Conservation (phyloP, 2,113 vertebrate species). For the Colistium nudipinnis region DNA sequence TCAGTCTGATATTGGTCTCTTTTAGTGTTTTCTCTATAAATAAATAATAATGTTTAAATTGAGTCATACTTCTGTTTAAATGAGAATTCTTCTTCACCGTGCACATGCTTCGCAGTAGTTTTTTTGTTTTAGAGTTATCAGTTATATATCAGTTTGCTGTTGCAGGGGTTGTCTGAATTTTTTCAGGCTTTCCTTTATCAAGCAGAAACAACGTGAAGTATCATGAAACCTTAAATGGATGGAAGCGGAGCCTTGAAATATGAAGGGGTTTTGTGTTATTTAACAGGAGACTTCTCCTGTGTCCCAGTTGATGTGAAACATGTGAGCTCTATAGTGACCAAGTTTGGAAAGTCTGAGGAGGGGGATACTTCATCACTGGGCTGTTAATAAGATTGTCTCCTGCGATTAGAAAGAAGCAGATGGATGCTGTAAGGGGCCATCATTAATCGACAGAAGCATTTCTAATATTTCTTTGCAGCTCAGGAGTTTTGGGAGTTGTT, state of each 20-base stretch:
- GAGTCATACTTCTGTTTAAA: neutral
- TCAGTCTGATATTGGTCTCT: neutral
- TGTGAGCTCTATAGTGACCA: conserved; percentile 40
- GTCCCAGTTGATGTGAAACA: conserved; percentile 47
- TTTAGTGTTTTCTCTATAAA: conserved; percentile 7
- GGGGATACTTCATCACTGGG: neutral
- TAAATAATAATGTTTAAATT: conserved; percentile 6
- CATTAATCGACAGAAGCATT: conserved; percentile 6
- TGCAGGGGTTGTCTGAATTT: neutral
- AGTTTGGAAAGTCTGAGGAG: conserved; percentile 36
- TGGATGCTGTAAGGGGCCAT: neutral
- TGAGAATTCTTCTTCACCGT: neutral
- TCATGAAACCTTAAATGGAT: conserved; percentile 40
- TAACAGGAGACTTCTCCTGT: conserved; percentile 36
- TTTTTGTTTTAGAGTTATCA: too few species aligned
- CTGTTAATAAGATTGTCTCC: conserved; percentile 29
- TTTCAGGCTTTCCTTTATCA: neutral
- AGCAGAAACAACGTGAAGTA: neutral
- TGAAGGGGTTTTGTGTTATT: conserved; percentile 52
- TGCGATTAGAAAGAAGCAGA: conserved; percentile 12
- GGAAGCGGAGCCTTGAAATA: conserved; percentile 33
- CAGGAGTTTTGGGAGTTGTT: conserved; percentile 21
- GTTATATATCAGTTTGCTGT: too few species aligned
- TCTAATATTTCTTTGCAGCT: conserved; percentile 27
- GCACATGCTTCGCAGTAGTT: too few species aligned